Percentiles rank a stretch among this genome's conserved stretches.
Evolutionary conservation across 1,140 invertebrate species (phyloP).

Genomic region (Solenopsis fugax): DNA sequence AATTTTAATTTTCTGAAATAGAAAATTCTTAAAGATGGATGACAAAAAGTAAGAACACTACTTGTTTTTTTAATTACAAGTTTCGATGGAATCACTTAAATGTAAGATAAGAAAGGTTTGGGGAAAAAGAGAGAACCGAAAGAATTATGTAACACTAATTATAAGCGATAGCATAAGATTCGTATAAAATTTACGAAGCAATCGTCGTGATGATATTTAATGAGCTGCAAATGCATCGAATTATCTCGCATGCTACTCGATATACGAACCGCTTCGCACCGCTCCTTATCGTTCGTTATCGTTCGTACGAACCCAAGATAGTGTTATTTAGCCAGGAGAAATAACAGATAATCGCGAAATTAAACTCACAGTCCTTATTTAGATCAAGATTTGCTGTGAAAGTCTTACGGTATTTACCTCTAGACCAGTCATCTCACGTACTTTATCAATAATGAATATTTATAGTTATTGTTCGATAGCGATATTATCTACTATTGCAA

Average conservation of each 20-base stretch:
- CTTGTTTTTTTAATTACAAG: not conserved
- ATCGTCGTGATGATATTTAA: constrained; percentile 44
- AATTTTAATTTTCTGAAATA: not conserved
- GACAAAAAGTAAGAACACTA: not conserved
- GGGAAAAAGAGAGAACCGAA: not conserved
- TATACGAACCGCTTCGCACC: constrained; percentile 54
- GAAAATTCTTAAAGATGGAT: not conserved
- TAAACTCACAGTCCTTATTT: constrained; percentile 20
- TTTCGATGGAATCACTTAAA: not conserved
- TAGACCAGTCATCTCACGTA: not conserved
- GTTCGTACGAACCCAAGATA: constrained; percentile 39
- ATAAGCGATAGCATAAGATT: not conserved
- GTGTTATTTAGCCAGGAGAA: constrained; percentile 48
- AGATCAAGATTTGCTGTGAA: constrained; percentile 32
- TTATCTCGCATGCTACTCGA: constrained; percentile 56
- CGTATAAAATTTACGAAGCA: constrained; percentile 34
- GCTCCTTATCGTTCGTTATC: constrained; percentile 55
- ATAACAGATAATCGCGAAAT: constrained; percentile 62
- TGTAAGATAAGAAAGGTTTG: not conserved
- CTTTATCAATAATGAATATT: constrained; percentile 1
- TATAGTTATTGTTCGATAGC: not conserved
- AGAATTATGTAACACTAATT: not conserved
- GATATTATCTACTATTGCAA: not conserved
- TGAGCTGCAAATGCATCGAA: constrained; percentile 37
- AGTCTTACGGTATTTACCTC: constrained; percentile 22